These are phyloP conservation scores for Heliconius eleuchia DNA, from an alignment of 1,140 invertebrate genomes.

Conservation along the genomic window DNA sequence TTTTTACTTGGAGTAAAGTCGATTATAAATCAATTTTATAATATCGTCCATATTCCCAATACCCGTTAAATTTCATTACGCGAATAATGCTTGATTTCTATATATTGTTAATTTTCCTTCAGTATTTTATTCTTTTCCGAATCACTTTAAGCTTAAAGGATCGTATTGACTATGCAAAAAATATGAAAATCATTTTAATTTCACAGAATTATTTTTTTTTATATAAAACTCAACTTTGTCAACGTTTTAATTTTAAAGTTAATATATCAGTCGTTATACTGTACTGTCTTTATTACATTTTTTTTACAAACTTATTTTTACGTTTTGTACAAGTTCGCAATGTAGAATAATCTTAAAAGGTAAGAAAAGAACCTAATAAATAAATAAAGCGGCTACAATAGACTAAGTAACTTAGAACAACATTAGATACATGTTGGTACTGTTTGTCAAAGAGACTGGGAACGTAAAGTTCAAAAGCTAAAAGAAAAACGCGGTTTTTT, in stretches of 20 bases:
- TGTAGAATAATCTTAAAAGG: background rate
- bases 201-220: background rate
- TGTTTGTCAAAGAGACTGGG: background rate
- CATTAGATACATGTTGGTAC: background rate
- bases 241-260: background rate
- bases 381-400: background rate
- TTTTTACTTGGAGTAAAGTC: background rate
- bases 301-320: too few species aligned
- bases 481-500: background rate
- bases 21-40: background rate
- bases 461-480: conserved; percentile 2
- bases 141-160: background rate
- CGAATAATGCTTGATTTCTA: conserved; percentile 17
- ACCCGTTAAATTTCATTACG: conserved; percentile 22
- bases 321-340: background rate
- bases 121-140: background rate
- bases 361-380: background rate
- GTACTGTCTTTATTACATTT: too few species aligned
- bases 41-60: background rate
- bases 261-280: background rate
- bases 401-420: background rate
- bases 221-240: background rate
- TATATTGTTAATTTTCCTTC: conserved; percentile 18
- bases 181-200: background rate
- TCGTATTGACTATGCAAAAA: background rate